Percentiles rank a stretch among this genome's conserved stretches.
These are phyloP conservation scores for Sprattus sprattus DNA, from an alignment of 2,113 vertebrate genomes.

Conservation along the genomic window DNA sequence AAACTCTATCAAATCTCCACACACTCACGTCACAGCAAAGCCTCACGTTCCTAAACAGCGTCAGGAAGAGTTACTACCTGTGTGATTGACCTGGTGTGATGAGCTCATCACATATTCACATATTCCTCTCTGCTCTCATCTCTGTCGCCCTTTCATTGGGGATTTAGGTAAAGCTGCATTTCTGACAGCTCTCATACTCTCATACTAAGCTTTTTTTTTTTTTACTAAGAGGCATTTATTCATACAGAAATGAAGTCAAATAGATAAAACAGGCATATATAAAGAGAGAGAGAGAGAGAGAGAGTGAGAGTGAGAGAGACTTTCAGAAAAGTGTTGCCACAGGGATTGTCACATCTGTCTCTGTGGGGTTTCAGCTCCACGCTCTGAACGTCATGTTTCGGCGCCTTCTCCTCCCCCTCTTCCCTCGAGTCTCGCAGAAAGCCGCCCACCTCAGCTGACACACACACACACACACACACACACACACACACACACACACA, in stretches of 20 bases:
- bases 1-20: too few relatives aligned
- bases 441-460: neutral
- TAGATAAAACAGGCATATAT: too few relatives aligned
- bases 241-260: too few relatives aligned
- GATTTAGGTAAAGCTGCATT: neutral
- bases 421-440: neutral
- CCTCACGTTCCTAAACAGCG: too few relatives aligned
- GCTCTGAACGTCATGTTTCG: neutral
- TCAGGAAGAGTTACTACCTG: too few relatives aligned
- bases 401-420: neutral
- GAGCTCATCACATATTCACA: too few relatives aligned
- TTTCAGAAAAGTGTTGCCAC: neutral
- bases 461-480: neutral
- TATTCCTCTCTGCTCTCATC: neutral
- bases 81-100: too few relatives aligned
- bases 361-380: neutral
- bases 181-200: neutral
- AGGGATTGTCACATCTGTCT: neutral
- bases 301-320: neutral
- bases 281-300: too few relatives aligned
- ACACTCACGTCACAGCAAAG: too few relatives aligned
- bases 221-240: too few relatives aligned
- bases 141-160: neutral
- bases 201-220: too few relatives aligned
- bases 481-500: neutral